Evolutionary conservation across 2,888 invertebrate genomes (phyloP), one percentile per base, ranked within the genome.

Genomic region (Platyscelio sp.): DNA sequence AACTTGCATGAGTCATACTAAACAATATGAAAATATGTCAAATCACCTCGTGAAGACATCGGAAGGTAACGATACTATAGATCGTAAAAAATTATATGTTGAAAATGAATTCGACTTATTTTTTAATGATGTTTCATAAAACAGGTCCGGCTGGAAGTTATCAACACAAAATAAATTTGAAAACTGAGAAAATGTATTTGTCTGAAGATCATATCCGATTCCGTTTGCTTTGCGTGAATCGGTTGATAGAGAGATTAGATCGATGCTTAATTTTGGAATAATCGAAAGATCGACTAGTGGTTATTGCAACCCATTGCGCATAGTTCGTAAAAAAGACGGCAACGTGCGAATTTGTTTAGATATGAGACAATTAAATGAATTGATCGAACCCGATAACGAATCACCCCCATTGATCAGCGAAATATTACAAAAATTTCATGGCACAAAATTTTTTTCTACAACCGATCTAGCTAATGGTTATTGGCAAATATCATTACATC

Each of bases 321-420:
- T 89, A 9, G 89, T 90, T 0, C 43, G 84, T 24, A 91, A 91
- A 60, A 91, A 91, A 43, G 90, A 92, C 67, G 88, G 88, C 4
- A 75, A 86, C 9, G 84, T 91, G 0, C 51, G 92, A n/a, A 77
- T 92, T 13, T 90, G 91, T 83, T 77, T 92, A 27, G 91, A 92
- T 83, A 92, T 91, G 1, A 70, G 92, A 9, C 85, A 82, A 70
- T 56, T 92, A 7, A 92, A 92, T 81, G 83, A 74, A 5, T 49
- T 75, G 22, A 91, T 92, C 70, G 83, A 89, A 33, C 68, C 87
- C 0, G 91, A 92, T 75, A 81, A 88, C 18, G 91, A 91, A 60
- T 65, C 86, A 29, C 85, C 87, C 2, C 87, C 87, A 0, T 20
- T 83, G 1, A 85, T 86, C 9, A 63, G 70, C 2, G 88, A 89